Evolutionary conservation across 2,888 invertebrate species (phyloP).

Genomic region (Caenorhabditis panamensis): DNA sequence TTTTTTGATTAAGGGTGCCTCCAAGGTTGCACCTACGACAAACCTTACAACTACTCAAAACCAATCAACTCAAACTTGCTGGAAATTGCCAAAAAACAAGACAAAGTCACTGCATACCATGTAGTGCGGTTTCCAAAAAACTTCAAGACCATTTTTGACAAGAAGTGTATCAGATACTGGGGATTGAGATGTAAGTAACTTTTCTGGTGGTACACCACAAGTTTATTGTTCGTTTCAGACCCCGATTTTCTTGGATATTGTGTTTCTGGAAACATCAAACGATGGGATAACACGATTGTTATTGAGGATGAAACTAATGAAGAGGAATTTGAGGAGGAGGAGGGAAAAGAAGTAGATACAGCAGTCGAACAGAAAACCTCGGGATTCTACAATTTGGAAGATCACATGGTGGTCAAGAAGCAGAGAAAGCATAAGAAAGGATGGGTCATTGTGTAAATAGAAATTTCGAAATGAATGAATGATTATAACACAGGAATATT

Average conservation of each 20-base stretch:
- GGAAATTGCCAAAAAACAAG: background rate
- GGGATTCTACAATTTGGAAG: slow-evolving; percentile 3
- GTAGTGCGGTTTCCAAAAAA: background rate
- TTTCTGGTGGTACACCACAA: too few species aligned
- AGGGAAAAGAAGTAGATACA: background rate
- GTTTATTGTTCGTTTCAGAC: background rate
- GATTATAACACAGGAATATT: background rate
- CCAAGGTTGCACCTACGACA: background rate
- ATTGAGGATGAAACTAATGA: background rate
- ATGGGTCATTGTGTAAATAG: background rate
- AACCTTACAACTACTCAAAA: background rate
- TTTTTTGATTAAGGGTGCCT: background rate
- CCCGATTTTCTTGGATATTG: background rate
- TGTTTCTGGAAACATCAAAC: background rate
- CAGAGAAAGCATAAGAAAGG: background rate
- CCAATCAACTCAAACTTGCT: background rate
- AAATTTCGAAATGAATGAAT: background rate
- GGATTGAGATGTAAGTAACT: slow-evolving; percentile 4
- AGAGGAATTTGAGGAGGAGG: background rate
- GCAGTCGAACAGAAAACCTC: background rate
- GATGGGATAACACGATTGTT: background rate
- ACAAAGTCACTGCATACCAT: background rate
- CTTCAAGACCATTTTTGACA: slow-evolving; percentile 1
- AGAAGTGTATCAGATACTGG: background rate
- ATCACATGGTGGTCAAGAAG: background rate